A percentile compares a stretch with the other conserved stretches of the same genome.
phyloP scores from a whole-genome alignment of 2,113 vertebrate species.

The Notechis scutatus region DNA sequence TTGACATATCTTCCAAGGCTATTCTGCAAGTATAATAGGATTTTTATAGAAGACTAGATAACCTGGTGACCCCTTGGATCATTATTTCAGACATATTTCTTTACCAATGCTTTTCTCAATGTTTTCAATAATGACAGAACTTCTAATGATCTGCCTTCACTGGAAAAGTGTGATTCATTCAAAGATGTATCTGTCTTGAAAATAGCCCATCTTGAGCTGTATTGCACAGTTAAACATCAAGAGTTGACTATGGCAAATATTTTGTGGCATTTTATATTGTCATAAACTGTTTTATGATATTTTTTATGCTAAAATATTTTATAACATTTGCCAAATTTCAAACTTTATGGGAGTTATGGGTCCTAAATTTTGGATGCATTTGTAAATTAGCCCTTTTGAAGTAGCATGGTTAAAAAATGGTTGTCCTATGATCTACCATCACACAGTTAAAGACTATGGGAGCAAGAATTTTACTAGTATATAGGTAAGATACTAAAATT shows the following conservation, averaged over 20 bases:
- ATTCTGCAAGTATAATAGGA: background rate
- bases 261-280: background rate
- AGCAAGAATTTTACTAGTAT: background rate
- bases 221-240: background rate
- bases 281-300: background rate
- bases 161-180: background rate
- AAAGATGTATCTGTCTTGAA: background rate
- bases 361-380: background rate
- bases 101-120: background rate
- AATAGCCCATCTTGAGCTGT: background rate
- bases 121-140: background rate
- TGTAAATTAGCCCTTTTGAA: background rate
- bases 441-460: background rate
- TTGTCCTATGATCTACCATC: background rate
- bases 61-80: background rate
- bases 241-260: background rate
- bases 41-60: background rate
- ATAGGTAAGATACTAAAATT: background rate
- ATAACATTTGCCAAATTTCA: background rate
- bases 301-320: background rate
- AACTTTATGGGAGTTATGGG: background rate
- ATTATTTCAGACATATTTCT: background rate
- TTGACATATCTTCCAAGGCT: background rate
- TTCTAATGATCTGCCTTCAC: background rate
- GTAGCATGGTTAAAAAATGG: background rate